These are phyloP conservation scores for Erpornis zantholeuca DNA, from an alignment of 2,113 vertebrate genomes.

Conservation along the genomic window DNA sequence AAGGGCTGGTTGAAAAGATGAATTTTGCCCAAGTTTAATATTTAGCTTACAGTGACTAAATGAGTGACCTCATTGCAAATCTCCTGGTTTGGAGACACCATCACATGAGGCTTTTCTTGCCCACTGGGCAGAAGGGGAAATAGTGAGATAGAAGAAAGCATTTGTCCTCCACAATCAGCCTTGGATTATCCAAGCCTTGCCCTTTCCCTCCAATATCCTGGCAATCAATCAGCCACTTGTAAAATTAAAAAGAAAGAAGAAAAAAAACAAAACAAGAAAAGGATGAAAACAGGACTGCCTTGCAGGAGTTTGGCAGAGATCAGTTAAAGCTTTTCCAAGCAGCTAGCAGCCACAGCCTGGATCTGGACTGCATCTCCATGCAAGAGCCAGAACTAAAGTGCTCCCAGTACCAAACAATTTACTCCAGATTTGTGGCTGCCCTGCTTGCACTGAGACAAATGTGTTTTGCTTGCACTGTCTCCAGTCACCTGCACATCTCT, in stretches of 20 bases:
- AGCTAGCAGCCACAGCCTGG: not conserved
- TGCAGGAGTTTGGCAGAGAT: constrained; percentile 8
- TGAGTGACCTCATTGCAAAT: not conserved
- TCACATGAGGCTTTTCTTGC: not conserved
- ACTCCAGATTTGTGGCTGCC: not conserved
- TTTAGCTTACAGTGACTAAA: not conserved
- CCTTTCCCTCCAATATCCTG: not conserved
- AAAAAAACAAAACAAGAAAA: not conserved
- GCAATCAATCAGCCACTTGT: not conserved
- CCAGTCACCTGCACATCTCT: not conserved
- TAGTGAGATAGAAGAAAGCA: not conserved
- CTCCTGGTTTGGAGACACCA: not conserved
- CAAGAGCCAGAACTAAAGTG: not conserved
- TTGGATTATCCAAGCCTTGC: not conserved
- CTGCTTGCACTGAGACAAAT: not conserved
- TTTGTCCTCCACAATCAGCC: not conserved
- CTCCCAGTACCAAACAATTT: not conserved
- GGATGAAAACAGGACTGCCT: not conserved
- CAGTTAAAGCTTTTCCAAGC: not conserved
- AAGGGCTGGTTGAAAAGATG: not conserved
- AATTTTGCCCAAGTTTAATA: not conserved
- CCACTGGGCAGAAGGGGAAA: not conserved
- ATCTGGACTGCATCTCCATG: not conserved
- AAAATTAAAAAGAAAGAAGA: not conserved
- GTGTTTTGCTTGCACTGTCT: not conserved